phyloP scores from a whole-genome alignment of 2,113 vertebrate species.

The Trogon melanurus region DNA sequence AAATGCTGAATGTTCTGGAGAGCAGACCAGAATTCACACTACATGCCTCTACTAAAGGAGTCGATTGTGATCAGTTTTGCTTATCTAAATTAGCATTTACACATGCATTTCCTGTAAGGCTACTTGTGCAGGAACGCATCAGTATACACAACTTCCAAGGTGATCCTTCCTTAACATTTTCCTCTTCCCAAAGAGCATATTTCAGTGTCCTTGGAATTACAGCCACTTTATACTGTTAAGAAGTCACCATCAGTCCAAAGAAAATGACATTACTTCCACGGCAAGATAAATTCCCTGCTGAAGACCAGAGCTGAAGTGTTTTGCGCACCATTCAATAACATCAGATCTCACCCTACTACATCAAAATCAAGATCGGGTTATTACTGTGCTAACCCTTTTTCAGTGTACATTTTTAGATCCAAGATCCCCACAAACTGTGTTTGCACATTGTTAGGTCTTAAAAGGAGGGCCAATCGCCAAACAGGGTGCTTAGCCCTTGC shows the following conservation, averaged over 20 bases:
- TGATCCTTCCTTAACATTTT: background rate
- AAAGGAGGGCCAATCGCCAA: background rate
- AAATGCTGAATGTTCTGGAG: background rate
- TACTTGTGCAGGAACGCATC: rapidly evolving
- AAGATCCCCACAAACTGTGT: background rate
- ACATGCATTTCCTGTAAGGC: background rate
- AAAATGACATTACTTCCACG: background rate
- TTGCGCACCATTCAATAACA: background rate
- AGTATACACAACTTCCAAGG: background rate
- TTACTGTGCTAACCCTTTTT: background rate
- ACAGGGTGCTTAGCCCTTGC: background rate
- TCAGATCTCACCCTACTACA: background rate
- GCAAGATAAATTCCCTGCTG: background rate
- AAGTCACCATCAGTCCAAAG: background rate
- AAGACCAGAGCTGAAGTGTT: background rate
- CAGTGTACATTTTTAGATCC: background rate
- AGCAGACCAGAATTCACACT: background rate
- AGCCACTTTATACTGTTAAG: background rate
- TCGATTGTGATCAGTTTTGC: background rate
- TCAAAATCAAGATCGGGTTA: background rate
- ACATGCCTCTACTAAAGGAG: background rate
- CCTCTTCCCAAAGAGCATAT: background rate
- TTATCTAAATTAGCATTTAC: background rate
- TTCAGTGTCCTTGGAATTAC: background rate
- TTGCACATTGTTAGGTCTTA: background rate